Evolutionary conservation across 2,113 vertebrate species (phyloP).

Genomic region (Paradisaea rubra): DNA sequence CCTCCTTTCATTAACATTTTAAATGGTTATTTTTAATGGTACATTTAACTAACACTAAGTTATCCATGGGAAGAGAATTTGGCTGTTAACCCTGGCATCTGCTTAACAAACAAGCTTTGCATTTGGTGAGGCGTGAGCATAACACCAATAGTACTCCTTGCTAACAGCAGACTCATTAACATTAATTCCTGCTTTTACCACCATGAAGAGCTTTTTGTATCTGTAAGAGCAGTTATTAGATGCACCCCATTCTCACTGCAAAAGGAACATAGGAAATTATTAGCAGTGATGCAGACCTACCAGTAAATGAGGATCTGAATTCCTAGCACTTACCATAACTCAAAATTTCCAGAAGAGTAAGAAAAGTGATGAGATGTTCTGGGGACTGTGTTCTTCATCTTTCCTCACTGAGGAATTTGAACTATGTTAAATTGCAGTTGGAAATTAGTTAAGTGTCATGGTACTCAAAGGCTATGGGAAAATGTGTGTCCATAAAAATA

Average conservation of each 20-base stretch:
- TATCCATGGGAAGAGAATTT: constrained; percentile 62
- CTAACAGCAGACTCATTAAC: constrained; percentile 65
- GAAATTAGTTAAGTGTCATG: background rate
- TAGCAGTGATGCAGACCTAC: background rate
- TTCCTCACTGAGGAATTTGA: background rate
- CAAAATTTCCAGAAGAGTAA: background rate
- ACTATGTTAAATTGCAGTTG: background rate
- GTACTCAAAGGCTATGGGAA: background rate
- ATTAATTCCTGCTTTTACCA: constrained; percentile 58
- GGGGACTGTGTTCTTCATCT: background rate
- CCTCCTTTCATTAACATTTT: constrained; percentile 63
- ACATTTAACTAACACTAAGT: constrained; percentile 72
- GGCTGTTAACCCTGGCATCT: constrained; percentile 62
- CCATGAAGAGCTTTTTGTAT: constrained; percentile 33
- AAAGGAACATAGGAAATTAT: background rate
- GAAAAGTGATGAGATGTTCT: background rate
- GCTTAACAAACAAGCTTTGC: constrained; percentile 63
- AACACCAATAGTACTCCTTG: constrained; percentile 44
- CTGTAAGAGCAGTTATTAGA: constrained; percentile 40
- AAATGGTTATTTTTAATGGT: constrained; percentile 69
- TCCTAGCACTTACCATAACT: background rate
- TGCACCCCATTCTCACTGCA: background rate
- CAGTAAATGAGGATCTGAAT: background rate
- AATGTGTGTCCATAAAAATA: background rate
- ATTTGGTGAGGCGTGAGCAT: constrained; percentile 36